These are phyloP conservation scores for Nesoenas mayeri DNA, from an alignment of 2,113 vertebrate genomes.

Conservation along the genomic window DNA sequence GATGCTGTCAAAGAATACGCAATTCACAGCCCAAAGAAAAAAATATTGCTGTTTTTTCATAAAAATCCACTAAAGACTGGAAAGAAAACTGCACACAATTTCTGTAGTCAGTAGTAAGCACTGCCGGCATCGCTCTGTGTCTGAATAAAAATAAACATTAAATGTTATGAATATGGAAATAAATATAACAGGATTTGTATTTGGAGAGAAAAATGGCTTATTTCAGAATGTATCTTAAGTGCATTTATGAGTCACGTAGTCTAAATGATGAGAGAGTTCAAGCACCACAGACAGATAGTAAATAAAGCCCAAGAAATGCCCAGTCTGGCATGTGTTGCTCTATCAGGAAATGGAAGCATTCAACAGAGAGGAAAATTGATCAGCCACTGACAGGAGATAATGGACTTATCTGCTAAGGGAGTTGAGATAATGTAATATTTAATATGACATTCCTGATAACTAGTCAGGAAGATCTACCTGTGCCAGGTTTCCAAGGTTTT, in stretches of 20 bases:
- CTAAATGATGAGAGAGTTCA: not conserved
- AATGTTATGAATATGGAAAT: not conserved
- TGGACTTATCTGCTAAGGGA: not conserved
- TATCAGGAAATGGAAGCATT: not conserved
- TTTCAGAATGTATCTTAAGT: not conserved
- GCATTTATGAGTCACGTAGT: not conserved
- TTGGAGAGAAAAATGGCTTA: not conserved
- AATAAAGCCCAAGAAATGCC: not conserved
- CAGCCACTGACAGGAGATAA: not conserved
- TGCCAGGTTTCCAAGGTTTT: not conserved
- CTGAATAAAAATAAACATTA: not conserved
- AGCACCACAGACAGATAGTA: not conserved
- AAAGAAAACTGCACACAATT: not conserved
- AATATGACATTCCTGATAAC: not conserved
- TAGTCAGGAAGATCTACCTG: not conserved
- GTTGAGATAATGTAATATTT: not conserved
- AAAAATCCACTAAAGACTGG: not conserved
- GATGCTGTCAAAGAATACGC: not conserved
- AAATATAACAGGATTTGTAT: not conserved
- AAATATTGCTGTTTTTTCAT: not conserved
- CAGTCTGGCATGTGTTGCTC: not conserved
- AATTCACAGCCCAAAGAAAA: not conserved
- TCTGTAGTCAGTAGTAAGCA: not conserved
- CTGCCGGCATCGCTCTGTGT: not conserved
- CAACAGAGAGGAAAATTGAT: constrained; percentile 10